Base-by-base conservation (phyloP, 2,113 vertebrate species). In the Alligator sinensis region DNA sequence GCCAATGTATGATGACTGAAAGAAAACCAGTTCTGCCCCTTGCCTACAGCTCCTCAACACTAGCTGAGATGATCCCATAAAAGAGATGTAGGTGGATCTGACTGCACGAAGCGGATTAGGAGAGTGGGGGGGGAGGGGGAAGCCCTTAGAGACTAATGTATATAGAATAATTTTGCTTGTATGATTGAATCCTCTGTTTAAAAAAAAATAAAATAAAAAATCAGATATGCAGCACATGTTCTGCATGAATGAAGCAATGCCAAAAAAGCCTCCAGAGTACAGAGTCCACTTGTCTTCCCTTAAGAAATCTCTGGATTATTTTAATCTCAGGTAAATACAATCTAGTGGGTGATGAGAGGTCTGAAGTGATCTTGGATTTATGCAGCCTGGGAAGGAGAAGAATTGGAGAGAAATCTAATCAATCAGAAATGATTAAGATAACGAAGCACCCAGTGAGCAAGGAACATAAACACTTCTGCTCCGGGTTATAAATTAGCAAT, bases 1-100 rank as follows among this genome's bases (percentile, higher is more conserved):
- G 64, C 81, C 27, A 82, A 24, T 28, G 12, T 89, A 90, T 90
- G 82, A 63, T 90, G 82, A 92, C n/a, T 34, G 79, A 96, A 91
- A 90, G 86, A 84, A 80, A 91, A 87, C 6, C 80, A 72, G 82
- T 80, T 63, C 38, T 92, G 54, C 30, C 55, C 87, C 47, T 47
- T 47, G 47, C 47, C 86, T 77, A 24, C 54, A 83, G 88, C 12
- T 47, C 21, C 59, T 89, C 59, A 34, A 92, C 47, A 58, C 17
- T 77, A 91, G 84, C 78, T 85, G 84, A 81, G 22, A 79, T 18
- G n/a, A 27, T 22, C 30, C 91, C 60, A 64, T 80, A 25, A 83
- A 87, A 77, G 30, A 91, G 47, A 77, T 61, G 17, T 2, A 89
- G 54, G 55, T 91, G 12, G 74, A 82, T 77, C 58, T 91, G 77